phyloP scores from a whole-genome alignment of 2,888 invertebrate species.

The Danaus chrysippus region DNA sequence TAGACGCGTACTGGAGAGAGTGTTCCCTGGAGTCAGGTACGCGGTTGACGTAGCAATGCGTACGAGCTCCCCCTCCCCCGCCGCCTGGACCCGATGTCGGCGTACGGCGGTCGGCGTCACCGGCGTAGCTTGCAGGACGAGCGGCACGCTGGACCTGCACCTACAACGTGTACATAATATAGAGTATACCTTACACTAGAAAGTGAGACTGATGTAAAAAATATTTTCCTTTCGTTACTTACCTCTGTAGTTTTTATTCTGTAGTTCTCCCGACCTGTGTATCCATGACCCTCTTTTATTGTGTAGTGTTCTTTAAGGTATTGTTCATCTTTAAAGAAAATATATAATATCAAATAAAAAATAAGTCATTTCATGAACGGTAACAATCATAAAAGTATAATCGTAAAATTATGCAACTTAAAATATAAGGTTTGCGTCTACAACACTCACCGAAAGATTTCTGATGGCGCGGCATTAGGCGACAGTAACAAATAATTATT shows the following conservation, averaged over 20 bases:
- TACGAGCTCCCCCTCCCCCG: slow-evolving; percentile 36
- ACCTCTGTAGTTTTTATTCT: slow-evolving; percentile 69
- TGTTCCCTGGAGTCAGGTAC: slow-evolving; percentile 45
- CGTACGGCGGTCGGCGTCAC: slow-evolving; percentile 43
- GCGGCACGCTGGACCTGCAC: slow-evolving; percentile 56
- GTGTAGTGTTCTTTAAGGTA: slow-evolving; percentile 67
- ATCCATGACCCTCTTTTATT: slow-evolving; percentile 68
- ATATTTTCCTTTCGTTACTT: slow-evolving; percentile 7
- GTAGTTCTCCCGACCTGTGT: slow-evolving; percentile 61
- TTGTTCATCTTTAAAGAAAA: slow-evolving; percentile 56
- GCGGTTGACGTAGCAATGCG: slow-evolving; percentile 46
- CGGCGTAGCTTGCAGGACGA: slow-evolving; percentile 71
- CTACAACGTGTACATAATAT: slow-evolving; percentile 29
- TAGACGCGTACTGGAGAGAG: slow-evolving; percentile 80
- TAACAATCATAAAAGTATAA: neutral
- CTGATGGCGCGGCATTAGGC: slow-evolving; percentile 84
- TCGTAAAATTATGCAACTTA: neutral
- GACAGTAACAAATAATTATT: slow-evolving; percentile 82
- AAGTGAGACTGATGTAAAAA: too few species aligned
- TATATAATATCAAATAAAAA: neutral
- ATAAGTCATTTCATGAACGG: neutral
- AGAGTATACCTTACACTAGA: too few species aligned
- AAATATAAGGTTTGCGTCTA: slow-evolving; percentile 8
- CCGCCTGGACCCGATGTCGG: slow-evolving; percentile 36
- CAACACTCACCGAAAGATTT: slow-evolving; percentile 81